Evolutionary conservation across 2,888 invertebrate species (phyloP), one percentile per base, ranked within the genome.

Genomic region (Tridacna gigas): DNA sequence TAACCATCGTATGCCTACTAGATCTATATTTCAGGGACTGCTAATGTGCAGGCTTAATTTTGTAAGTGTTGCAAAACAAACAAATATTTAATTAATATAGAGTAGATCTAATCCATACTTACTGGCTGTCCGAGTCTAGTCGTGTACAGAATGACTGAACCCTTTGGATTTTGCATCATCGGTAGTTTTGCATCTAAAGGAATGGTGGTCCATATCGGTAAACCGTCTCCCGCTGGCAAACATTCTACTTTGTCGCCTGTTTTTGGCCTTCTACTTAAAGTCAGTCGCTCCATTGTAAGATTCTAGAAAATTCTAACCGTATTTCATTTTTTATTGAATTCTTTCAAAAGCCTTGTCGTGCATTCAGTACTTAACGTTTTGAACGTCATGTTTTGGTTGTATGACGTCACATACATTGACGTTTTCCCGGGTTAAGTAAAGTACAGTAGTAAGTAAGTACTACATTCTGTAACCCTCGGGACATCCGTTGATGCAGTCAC

Each of bases 141-240:
- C 84, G 96, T 95, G 65, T 95, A 95, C 90, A 96, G 95, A 75
- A 95, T 91, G 79, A 96, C 95, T 80, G 95, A 95, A 2, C 95
- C 96, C 28, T 92, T 93, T 0, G 96, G 96, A 93, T 95, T 95
- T 90, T 95, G 95, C 22, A 96, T 95, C 80, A 96, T 95, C 0
- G 96, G 96, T 77, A 96, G 92, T 91, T 96, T 96, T 81, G 95
- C 93, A 88, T 96, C 96, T 91, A 96, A 89, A 0, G 96, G 95
- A 4, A 96, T 94, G 63, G 93, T 94, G 80, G 95, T 95, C 96
- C 96, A 96, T 80, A 95, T 80, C 2, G 96, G 96, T 28, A 96
- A 84, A 12, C 89, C 88, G 67, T 92, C 91, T 0, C 92, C 92
- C 15, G 89, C 91, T 12, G 91, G 91, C 15, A 92, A 82, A 77